Base-by-base conservation (phyloP, 92 coral and sea anemone genomes). In the Paragorgia papillata region DNA sequence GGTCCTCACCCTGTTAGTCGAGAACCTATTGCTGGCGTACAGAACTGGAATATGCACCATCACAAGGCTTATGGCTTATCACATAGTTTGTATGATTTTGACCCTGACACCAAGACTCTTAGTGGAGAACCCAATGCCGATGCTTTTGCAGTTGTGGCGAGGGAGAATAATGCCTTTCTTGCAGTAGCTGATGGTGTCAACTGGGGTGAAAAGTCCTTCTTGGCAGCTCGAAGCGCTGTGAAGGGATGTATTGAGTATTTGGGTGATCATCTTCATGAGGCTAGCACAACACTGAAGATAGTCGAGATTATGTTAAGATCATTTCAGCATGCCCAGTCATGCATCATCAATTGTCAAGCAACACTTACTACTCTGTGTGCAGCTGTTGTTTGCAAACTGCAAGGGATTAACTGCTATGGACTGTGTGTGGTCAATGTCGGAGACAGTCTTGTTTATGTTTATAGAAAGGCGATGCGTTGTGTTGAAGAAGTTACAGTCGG, bases 41-140 rank as follows among this genome's bases (percentile, higher is more conserved):
- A 76, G 15, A 86, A 79, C 27, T 95, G 99, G 99, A 89, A 82
- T 3, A 86, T 80, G 30, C 88, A 76, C 28, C 96, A 91, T 39
- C 59, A 59, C 20, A 63, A 87, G 30, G 99, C 99, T 9, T 91
- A 82, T 54, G 99, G 99, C 18, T 87, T 95, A 46, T 89, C 91
- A 9, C 86, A 88, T 6, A 89, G 96, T 24, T 64, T 95, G 54
- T 95, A 95, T n/a, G 99, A 95, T 32, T 61, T 85, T 27, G 87
- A 91, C 82, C 99, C 97, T 9, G 60, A 65, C 9, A 89, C 95
- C 13, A 61, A 87, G 0, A 40, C 26, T 13, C 83, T 79, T 37
- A 78, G 81, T 48, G 99, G 99, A 7, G 99, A 95, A 60, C 99
- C 99, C 19, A 87, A 91, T 40, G 99, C 99, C 1, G 99, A 95